Evolutionary conservation across 2,888 invertebrate species (phyloP), one percentile per base, ranked within the genome.

Genomic region (Hypsopygia costalis): DNA sequence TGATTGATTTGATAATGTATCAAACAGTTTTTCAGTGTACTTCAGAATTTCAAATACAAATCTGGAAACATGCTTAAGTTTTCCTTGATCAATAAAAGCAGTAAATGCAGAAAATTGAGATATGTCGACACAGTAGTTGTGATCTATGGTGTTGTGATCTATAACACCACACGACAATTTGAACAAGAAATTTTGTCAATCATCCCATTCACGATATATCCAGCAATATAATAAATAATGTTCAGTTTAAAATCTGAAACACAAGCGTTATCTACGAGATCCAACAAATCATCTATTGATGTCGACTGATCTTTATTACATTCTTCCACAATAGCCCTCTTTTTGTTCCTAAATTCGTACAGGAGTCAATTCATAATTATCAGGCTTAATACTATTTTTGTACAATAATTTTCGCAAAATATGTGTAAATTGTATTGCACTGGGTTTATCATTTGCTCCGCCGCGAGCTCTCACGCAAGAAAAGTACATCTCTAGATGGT

Each of bases 1-100:
- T 33, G 33, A 33, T 33, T 33, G 21, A 33, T 33, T 33, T 33
- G 33, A 33, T 33, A 9, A 32, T 33, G 33, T 33, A 33, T 12
- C 12, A 33, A 33, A 33, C 33, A 33, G 33, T 33, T 33, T 33
- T 33, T 33, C 33, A 33, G 20, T 33, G 25, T 25, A 25, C 25
- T 25, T 25, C 16, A 33, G 32, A 20, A 20, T 33, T 33, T 25
- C 25, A 25, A 25, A 25, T 25, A 25, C 25, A 25, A 25, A 25
- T 25, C 25, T 25, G 25, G 25, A 25, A 25, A 25, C 25, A 25
- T 25, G 25, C 25, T 25, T 25, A 25, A 25, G 25, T 25, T 25
- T 25, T 25, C 25, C 25, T 8, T 6, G 25, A 25, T 25, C 25
- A 25, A 25, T 25, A 25, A 25, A 25, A 25, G 25, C 25, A 25